Evolutionary conservation across 1,140 invertebrate species (phyloP).

Genomic region (Pogonomyrmex californicus): DNA sequence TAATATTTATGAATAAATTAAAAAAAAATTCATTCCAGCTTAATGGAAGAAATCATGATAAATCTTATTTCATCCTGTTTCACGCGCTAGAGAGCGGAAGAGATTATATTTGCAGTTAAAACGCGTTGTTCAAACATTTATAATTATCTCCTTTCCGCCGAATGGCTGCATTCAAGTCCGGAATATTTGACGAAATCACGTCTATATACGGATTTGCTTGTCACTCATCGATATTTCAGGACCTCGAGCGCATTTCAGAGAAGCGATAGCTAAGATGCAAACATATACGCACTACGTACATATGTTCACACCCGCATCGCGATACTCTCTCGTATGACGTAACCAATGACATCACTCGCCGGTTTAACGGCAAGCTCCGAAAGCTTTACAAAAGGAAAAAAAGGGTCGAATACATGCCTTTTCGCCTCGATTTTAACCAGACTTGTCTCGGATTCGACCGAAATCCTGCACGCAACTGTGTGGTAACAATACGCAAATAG

Average conservation of each 20-base stretch:
- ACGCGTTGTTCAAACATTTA: not conserved
- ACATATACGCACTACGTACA: not conserved
- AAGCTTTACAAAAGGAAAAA: not conserved
- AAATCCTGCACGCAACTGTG: not conserved
- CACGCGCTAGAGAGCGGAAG: not conserved
- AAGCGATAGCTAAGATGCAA: slow-evolving; percentile 9
- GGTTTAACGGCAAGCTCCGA: slow-evolving; percentile 54
- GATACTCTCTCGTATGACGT: slow-evolving; percentile 46
- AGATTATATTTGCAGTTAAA: slow-evolving; percentile 8
- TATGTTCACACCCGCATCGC: slow-evolving; percentile 12
- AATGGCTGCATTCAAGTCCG: not conserved
- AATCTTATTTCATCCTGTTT: not conserved
- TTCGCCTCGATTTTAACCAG: not conserved
- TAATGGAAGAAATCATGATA: not conserved
- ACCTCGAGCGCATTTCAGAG: not conserved
- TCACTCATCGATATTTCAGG: slow-evolving; percentile 31
- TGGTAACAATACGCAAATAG: not conserved
- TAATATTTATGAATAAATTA: not conserved
- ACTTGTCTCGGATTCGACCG: not conserved
- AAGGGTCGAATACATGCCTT: not conserved
- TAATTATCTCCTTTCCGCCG: not conserved
- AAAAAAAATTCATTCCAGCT: not conserved
- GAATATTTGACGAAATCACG: not conserved
- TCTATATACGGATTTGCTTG: not conserved
- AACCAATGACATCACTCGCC: slow-evolving; percentile 65